Evolutionary conservation across 2,797 vertebrate species (phyloP).

Genomic region (Botia almorhae): DNA sequence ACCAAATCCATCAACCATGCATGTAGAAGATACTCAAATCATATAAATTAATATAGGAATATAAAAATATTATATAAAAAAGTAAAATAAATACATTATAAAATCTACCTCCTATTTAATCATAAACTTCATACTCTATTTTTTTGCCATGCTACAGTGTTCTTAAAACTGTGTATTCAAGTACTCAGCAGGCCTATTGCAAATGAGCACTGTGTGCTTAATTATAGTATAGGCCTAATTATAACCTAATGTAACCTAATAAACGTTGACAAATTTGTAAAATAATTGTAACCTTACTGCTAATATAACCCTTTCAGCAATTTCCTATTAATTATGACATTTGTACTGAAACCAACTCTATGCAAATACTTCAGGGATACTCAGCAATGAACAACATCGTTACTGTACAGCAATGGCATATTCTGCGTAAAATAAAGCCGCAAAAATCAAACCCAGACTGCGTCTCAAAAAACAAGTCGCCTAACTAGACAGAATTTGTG

Average conservation of each 20-base stretch:
- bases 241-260: background rate
- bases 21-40: background rate
- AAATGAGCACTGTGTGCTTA: background rate
- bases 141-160: background rate
- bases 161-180: too few species aligned
- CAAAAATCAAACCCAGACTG: background rate
- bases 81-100: background rate
- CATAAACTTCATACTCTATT: background rate
- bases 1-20: background rate
- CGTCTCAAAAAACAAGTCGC: background rate
- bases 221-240: background rate
- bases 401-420: background rate
- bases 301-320: background rate
- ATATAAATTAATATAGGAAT: too few species aligned
- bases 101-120: background rate
- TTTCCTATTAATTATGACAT: background rate
- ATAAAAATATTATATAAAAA: too few species aligned
- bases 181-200: background rate
- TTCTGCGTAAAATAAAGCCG: background rate
- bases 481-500: background rate
- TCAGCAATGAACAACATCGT: background rate
- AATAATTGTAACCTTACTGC: background rate
- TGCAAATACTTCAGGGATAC: background rate
- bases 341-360: background rate
- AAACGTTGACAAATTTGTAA: background rate